Evolutionary conservation across 1,140 invertebrate genomes (phyloP).

Genomic region (Acromyrmex echinatior): DNA sequence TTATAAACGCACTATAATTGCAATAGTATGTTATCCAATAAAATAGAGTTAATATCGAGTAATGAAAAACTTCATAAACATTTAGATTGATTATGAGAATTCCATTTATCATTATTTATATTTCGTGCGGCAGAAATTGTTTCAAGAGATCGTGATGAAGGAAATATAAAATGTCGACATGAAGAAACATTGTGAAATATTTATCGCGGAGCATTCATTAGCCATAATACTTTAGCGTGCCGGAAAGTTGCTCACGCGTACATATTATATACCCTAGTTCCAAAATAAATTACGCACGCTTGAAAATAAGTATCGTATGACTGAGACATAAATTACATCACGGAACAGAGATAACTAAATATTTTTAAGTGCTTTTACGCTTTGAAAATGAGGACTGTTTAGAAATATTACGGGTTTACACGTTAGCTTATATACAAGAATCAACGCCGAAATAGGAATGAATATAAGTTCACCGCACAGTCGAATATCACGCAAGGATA

Average conservation of each 20-base stretch:
- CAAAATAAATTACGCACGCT: slow-evolving; percentile 44
- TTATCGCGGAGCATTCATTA: slow-evolving; percentile 50
- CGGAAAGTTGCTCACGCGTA: neutral
- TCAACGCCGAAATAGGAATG: neutral
- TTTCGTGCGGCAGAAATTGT: neutral
- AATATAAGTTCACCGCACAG: neutral
- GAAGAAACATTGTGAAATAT: slow-evolving; percentile 25
- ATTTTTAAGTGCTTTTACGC: neutral
- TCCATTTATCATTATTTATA: neutral
- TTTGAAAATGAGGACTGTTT: slow-evolving; percentile 5
- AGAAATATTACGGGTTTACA: slow-evolving; percentile 2
- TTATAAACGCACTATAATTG: neutral
- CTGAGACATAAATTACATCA: slow-evolving; percentile 24
- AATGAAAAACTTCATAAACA: neutral
- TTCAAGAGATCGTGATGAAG: slow-evolving; percentile 2
- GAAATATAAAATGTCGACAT: slow-evolving; percentile 40
- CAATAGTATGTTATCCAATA: neutral
- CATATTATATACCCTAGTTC: slow-evolving; percentile 13
- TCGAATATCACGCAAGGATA: slow-evolving; percentile 11
- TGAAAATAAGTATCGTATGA: slow-evolving; percentile 15
- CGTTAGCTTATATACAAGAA: slow-evolving; percentile 7
- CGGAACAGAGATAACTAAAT: slow-evolving; percentile 8
- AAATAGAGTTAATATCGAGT: neutral
- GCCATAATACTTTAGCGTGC: slow-evolving; percentile 39
- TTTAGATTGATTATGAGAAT: neutral